These are phyloP conservation scores for Tineola bisselliella DNA, from an alignment of 2,888 invertebrate genomes.

Conservation along the genomic window DNA sequence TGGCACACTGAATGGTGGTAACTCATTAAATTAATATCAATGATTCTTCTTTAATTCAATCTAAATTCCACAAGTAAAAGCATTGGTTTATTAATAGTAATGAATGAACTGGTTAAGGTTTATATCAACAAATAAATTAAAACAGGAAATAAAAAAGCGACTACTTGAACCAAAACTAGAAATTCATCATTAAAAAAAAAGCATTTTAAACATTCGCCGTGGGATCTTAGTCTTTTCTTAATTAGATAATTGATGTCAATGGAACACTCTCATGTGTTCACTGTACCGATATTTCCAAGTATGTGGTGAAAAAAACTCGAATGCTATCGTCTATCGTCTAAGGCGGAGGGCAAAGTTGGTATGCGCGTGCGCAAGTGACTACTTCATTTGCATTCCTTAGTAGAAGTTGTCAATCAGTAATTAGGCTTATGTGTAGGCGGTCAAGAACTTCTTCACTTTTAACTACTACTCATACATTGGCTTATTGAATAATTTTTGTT, in stretches of 20 bases:
- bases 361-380: conserved; percentile 19
- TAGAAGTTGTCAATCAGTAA: conserved; percentile 21
- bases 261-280: conserved; percentile 21
- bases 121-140: background rate
- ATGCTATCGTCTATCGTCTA: conserved; percentile 28
- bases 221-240: conserved; percentile 16
- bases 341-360: conserved; percentile 23
- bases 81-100: background rate
- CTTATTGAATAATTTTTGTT: too few species aligned
- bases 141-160: conserved; percentile 7
- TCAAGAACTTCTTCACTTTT: conserved; percentile 5
- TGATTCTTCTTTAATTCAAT: background rate
- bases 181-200: background rate
- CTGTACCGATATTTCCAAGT: conserved; percentile 6
- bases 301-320: conserved; percentile 23
- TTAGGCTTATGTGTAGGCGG: conserved; percentile 20
- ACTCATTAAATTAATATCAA: background rate
- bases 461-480: background rate
- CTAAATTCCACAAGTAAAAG: background rate
- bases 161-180: conserved; percentile 8
- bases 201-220: conserved; percentile 1
- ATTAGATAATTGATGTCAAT: conserved; percentile 40
- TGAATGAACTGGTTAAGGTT: background rate
- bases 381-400: conserved; percentile 28
- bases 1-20: too few species aligned